These are phyloP conservation scores for Polyergus mexicanus DNA, from an alignment of 1,140 invertebrate species.

Conservation along the genomic window DNA sequence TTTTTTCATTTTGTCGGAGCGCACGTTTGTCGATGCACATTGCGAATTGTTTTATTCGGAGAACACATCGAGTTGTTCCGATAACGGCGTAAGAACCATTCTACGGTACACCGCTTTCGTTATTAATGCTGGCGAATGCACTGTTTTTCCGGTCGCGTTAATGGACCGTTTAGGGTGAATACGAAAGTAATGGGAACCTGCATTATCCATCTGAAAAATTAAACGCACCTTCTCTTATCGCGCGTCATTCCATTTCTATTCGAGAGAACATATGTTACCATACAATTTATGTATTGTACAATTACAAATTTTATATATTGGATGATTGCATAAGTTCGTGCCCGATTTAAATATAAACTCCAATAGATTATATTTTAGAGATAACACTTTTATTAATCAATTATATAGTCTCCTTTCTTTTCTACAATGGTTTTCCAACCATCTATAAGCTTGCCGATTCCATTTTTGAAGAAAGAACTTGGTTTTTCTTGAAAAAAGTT, in stretches of 20 bases:
- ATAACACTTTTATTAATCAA: too few relatives aligned
- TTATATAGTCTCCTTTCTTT: too few relatives aligned
- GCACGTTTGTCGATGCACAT: background rate
- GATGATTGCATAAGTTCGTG: too few relatives aligned
- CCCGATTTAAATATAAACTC: too few relatives aligned
- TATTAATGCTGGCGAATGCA: constrained; percentile 53
- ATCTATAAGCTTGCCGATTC: too few relatives aligned
- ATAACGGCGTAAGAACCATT: constrained; percentile 41
- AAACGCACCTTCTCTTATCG: constrained; percentile 16
- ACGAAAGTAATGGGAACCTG: constrained; percentile 37
- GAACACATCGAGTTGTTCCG: constrained; percentile 35
- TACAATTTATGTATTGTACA: background rate
- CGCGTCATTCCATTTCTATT: background rate
- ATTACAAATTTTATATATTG: background rate
- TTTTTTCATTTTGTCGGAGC: background rate
- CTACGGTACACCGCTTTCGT: constrained; percentile 22
- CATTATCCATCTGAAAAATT: constrained; percentile 55
- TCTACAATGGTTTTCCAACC: too few relatives aligned
- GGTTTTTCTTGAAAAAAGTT: too few relatives aligned
- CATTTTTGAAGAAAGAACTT: too few relatives aligned
- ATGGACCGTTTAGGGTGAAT: constrained; percentile 45
- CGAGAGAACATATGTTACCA: background rate
- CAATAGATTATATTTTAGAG: too few relatives aligned
- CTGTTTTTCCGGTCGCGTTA: constrained; percentile 45
- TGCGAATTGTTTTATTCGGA: constrained; percentile 43